Base-by-base conservation (phyloP, 2,797 vertebrate genomes). In the Natrix natrix region DNA sequence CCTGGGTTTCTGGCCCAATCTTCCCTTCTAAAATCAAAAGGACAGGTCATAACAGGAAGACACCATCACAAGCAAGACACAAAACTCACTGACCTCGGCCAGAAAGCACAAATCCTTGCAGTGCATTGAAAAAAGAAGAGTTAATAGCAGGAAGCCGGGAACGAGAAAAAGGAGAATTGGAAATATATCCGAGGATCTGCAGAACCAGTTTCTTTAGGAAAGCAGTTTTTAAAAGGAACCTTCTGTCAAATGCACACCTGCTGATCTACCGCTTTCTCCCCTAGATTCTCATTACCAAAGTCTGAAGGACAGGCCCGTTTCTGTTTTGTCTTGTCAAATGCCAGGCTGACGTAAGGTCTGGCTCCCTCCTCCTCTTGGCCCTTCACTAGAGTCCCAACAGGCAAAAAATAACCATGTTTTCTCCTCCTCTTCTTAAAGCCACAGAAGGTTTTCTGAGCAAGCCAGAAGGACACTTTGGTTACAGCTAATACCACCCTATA, bases 371-470 rank as follows among this genome's bases (percentile, higher is more conserved):
- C 37, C 37, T 26, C 48, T 54, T 83, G 90, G 59, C 59, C 4
- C n/a, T 32, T 2, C 69, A 8, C 11, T 1, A 55, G 32, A 86
- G 6, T 54, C 66, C n/a, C 57, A 52, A 63, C 55, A 26, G 69
- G 12, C 69, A 69, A 48, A 61, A n/a, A 54, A 54, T 54, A 83
- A 60, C 24, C 92, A 1, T 1, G 26, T 22, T 37, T 63, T 61
- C 26, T 89, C 28, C 60, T 43, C 87, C 91, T 74, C 91, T 86
- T 32, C 86, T 88, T 90, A 90, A 90, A 94, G 91, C 24, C 24
- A n/a, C 89, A 83, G n/a, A 56, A 54, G 8, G 10, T 6, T 28
- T 61, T 78, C 37, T 69, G 11, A 57, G 32, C 32, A 3, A n/a
- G 55, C 61, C 7, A 57, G 86, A 59, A 12, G 8, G 24, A 52